Evolutionary conservation across 2,113 vertebrate species (phyloP), one percentile per base, ranked within the genome.

Genomic region (Leucopternis melanops): DNA sequence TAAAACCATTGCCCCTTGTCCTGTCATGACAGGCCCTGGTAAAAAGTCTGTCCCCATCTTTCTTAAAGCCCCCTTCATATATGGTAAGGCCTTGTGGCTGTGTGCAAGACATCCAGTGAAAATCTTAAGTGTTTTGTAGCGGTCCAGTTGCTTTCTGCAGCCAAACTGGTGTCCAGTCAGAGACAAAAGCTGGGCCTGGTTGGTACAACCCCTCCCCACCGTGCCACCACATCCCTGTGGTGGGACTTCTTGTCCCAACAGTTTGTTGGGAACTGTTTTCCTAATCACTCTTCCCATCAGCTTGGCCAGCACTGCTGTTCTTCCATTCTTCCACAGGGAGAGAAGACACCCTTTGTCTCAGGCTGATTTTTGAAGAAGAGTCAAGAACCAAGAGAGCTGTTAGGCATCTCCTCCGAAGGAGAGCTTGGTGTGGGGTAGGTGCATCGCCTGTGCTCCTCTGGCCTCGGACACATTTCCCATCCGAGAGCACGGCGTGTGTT

Each of bases 401-500:
- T 54, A 13, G 40, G 49, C 22, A 15, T 63, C 29, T 61, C 9
- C 27, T 55, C 34, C 1, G 1, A 20, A 45, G 65, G 63, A 63
- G 45, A 42, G 7, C 26, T 27, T 65, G 77, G 32, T 7, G 17
- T 55, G 25, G 27, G 31, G 22, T 57, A 10, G 65, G 26, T 32
- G 25, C 74, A 1, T 13, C 0, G 0, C 16, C 4, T 6, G 26
- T 72, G n/a, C 52, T 44, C 45, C 47, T n/a, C 32, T 55, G 81
- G 9, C 44, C 47, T 85, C 42, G 8, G 69, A 25, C 0, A 9
- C 1, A 1, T 88, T 61, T 61, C n/a, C 44, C 9, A 4, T 47
- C 42, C 0, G 1, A 38, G 38, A 84, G 22, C 78, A 57, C 0
- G 0, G 26, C 4, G 3, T 38, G 34, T 2, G 8, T 8, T 36